These are phyloP conservation scores for zebrafish (Danio rerio) DNA, from an alignment of 2,113 vertebrate species.

Conservation along the genomic window GRCz12tu NC_133198.1:32488501-32489000, in stretches of 20 bases:
- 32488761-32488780: not conserved
- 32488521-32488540: not conserved
- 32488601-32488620: not conserved
- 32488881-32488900: no score
- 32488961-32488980: no score
- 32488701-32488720: not conserved
- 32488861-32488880: no score
- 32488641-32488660: not conserved
- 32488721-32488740: not conserved
- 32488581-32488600: no score
- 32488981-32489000: no score
- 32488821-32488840: not conserved
- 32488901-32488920: no score
- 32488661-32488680: not conserved
- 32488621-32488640: not conserved
- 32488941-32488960: no score
- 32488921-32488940: no score
- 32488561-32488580: not conserved
- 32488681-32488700: not conserved
- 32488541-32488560: not conserved
- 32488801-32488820: not conserved
- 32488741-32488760: conserved; percentile 1
- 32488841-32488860: not conserved
- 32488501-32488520: not conserved
- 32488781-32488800: not conserved